Evolutionary conservation across 2,888 invertebrate genomes (phyloP).

Genomic region (Cosmia trapezina): DNA sequence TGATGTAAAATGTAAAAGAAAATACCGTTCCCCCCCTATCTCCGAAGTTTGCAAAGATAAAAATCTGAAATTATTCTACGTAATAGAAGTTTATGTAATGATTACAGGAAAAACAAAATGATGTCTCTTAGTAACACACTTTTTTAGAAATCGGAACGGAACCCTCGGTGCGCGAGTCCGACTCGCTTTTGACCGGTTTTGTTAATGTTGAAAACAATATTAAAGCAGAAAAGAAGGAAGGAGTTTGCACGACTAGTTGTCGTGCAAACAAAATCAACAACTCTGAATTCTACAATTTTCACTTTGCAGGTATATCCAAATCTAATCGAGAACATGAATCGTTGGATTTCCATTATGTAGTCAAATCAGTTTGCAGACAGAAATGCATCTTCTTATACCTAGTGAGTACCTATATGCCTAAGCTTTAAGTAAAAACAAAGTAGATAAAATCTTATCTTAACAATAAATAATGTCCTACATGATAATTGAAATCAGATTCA

Average conservation of each 20-base stretch:
- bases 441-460: neutral
- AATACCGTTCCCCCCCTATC: too few species aligned
- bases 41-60: too few species aligned
- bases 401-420: neutral
- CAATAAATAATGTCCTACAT: neutral
- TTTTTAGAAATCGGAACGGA: too few species aligned
- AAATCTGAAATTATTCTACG: too few species aligned
- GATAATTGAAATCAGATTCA: neutral
- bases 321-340: neutral
- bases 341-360: neutral
- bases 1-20: too few species aligned
- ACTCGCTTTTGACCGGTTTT: too few species aligned
- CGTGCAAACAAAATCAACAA: neutral
- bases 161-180: too few species aligned
- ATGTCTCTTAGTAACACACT: too few species aligned
- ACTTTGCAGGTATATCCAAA: neutral
- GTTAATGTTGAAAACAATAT: neutral
- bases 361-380: neutral
- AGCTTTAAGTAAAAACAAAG: neutral
- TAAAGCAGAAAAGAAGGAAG: neutral
- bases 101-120: too few species aligned
- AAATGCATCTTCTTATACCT: neutral
- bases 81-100: too few species aligned
- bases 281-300: neutral
- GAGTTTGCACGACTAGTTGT: neutral